Conservation (phyloP, 2,888 invertebrate genomes). For the Epistrophe grossulariae region DNA sequence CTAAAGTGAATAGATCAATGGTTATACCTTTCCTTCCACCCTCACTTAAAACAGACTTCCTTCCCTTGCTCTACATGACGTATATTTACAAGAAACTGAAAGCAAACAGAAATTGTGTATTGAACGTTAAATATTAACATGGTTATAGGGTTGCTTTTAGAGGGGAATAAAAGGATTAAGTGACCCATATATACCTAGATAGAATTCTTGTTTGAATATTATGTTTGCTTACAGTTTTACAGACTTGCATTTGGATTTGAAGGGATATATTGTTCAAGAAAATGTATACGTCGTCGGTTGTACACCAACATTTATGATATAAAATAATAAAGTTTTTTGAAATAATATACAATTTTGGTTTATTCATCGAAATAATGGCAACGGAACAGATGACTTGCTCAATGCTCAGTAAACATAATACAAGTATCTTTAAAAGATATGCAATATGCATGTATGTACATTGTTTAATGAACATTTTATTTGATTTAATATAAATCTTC, state of each 20-base stretch:
- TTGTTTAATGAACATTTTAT: too few relatives aligned
- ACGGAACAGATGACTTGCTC: neutral
- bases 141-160: neutral
- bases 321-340: neutral
- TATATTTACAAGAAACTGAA: neutral
- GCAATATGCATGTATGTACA: too few relatives aligned
- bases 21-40: neutral
- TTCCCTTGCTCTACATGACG: neutral
- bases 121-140: slow-evolving; percentile 29
- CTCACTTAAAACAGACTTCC: neutral
- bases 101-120: slow-evolving; percentile 26
- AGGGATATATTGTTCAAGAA: neutral
- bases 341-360: neutral
- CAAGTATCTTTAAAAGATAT: too few relatives aligned
- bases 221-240: neutral
- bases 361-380: neutral
- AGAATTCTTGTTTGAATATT: neutral
- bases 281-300: neutral
- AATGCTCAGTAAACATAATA: too few relatives aligned
- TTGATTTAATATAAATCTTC: too few relatives aligned
- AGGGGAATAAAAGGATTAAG: slow-evolving; percentile 28
- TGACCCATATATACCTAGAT: slow-evolving; percentile 17
- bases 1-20: slow-evolving; percentile 20
- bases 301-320: neutral
- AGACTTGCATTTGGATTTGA: neutral